Percentiles rank a stretch among this genome's conserved stretches.
Evolutionary conservation across 2,888 invertebrate species (phyloP).

Genomic region (Liposcelis brunnea): DNA sequence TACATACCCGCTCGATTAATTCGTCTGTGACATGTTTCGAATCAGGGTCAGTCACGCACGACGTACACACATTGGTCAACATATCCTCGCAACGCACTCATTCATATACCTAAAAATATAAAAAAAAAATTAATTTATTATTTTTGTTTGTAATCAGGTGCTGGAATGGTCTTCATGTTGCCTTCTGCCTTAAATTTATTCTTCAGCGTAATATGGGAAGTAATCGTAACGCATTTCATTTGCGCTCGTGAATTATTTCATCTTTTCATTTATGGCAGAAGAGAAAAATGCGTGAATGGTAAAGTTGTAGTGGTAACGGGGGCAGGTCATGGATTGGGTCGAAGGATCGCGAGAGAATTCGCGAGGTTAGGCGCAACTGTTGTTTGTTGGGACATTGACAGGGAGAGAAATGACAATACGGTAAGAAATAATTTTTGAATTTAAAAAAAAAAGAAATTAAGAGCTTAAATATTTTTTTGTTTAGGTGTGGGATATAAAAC

Average conservation of each 20-base stretch:
- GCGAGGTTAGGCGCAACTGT: constrained; percentile 51
- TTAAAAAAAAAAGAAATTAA: constrained; percentile 12
- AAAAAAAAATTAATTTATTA: too few species aligned
- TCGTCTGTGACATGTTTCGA: too few species aligned
- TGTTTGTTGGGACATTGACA: constrained; percentile 62
- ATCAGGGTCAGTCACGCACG: too few species aligned
- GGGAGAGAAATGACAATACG: constrained; percentile 50
- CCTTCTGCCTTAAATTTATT: background rate
- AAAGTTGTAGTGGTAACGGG: constrained; percentile 43
- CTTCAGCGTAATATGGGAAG: background rate
- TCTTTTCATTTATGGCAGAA: constrained; percentile 7
- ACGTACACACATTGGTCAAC: too few species aligned
- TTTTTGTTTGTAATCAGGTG: too few species aligned
- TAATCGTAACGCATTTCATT: background rate
- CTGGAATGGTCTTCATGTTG: too few species aligned
- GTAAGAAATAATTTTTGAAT: constrained; percentile 15
- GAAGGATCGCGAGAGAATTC: constrained; percentile 55
- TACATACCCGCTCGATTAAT: too few species aligned
- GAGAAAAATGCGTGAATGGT: constrained; percentile 12
- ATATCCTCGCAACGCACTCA: too few species aligned
- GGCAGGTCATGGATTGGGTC: constrained; percentile 69
- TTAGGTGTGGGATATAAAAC: constrained; percentile 15
- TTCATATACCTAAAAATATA: too few species aligned
- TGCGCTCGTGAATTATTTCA: constrained; percentile 7
- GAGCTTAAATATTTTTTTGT: background rate